These are phyloP conservation scores for Chiroxiphia lanceolata DNA, from an alignment of 2,797 vertebrate species.

Conservation along the genomic window DNA sequence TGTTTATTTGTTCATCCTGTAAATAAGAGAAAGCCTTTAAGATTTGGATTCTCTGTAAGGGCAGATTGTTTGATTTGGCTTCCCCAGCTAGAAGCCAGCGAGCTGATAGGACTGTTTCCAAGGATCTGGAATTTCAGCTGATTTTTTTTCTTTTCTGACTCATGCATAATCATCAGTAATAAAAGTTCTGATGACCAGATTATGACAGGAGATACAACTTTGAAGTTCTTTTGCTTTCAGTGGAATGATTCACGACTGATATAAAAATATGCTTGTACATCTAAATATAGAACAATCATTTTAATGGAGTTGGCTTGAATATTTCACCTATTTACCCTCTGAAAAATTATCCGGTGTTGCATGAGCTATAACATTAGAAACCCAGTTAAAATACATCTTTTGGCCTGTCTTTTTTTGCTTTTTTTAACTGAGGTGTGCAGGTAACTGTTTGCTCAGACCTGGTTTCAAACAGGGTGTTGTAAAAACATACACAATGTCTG, in stretches of 20 bases:
- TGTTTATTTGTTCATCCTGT: background rate
- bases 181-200: conserved; percentile 3
- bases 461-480: background rate
- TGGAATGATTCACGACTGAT: background rate
- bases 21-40: background rate
- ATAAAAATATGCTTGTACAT: background rate
- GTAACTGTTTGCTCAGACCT: background rate
- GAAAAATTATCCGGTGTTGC: background rate
- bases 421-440: background rate
- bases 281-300: background rate
- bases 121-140: background rate
- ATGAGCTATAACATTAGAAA: background rate
- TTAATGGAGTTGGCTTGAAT: background rate
- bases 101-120: background rate
- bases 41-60: background rate
- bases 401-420: background rate
- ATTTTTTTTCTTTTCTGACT: background rate
- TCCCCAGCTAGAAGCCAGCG: background rate
- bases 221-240: background rate
- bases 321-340: background rate
- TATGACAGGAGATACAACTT: background rate
- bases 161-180: background rate
- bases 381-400: background rate
- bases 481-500: background rate
- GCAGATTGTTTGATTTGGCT: background rate